These are phyloP conservation scores for Felis catus DNA, from an alignment of 2,113 vertebrate genomes.

Conservation along the genomic window DNA sequence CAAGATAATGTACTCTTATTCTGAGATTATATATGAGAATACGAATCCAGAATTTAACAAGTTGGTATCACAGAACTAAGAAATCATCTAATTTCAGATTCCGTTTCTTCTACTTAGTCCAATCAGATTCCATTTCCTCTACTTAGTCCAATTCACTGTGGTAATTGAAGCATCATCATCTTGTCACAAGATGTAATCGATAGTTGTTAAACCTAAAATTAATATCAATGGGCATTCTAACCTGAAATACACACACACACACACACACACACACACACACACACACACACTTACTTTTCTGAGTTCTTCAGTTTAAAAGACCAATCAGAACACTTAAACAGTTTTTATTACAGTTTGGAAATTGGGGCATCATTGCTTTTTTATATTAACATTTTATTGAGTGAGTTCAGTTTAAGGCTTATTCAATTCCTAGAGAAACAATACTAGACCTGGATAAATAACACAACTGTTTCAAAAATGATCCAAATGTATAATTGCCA, in stretches of 20 bases:
- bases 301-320: not conserved
- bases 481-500: not conserved
- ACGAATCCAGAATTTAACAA: not conserved
- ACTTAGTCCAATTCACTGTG: not conserved
- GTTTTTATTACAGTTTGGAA: not conserved
- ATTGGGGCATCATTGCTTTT: not conserved
- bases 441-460: not conserved
- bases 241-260: not conserved
- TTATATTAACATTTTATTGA: not conserved
- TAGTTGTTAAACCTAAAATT: not conserved
- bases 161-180: not conserved
- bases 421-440: not conserved
- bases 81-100: not conserved
- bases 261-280: not conserved
- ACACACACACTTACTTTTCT: not conserved
- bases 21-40: not conserved
- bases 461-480: not conserved
- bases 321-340: not conserved
- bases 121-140: not conserved
- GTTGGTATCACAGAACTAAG: not conserved
- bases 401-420: not conserved
- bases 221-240: not conserved
- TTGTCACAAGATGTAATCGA: not conserved
- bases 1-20: not conserved
- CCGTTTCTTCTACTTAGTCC: not conserved